These are phyloP conservation scores for Aulostomus chinensis DNA, from an alignment of 2,797 vertebrate species.

Conservation along the genomic window DNA sequence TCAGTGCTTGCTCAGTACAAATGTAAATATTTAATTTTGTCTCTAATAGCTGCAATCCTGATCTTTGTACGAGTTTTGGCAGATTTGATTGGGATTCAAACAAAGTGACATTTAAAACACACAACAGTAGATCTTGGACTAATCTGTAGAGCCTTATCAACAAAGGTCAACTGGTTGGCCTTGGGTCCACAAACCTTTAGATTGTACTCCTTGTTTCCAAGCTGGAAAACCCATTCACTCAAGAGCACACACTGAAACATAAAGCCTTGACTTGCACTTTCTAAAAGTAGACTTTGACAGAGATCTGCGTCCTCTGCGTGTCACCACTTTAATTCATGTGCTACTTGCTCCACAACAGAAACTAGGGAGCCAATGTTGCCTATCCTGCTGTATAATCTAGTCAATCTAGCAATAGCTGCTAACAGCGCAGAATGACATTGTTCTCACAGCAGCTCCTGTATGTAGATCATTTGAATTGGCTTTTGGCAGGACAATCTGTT, in stretches of 20 bases:
- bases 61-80: neutral
- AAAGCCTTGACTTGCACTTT: conserved; percentile 84
- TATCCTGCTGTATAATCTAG: conserved; percentile 38
- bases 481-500: conserved; percentile 64
- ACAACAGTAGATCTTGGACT: no score
- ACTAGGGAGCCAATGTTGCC: conserved; percentile 31
- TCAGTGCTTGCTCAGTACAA: no score
- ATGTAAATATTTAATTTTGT: no score
- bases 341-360: conserved; percentile 57
- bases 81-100: neutral
- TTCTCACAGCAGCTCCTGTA: conserved; percentile 42
- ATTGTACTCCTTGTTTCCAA: conserved; percentile 69
- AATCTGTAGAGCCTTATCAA: conserved; percentile 16
- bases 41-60: no score
- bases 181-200: conserved; percentile 45
- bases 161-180: conserved; percentile 27
- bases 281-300: conserved; percentile 82
- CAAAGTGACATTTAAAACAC: no score
- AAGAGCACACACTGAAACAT: conserved; percentile 73
- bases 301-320: conserved; percentile 67
- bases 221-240: conserved; percentile 78
- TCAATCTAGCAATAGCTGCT: conserved; percentile 21
- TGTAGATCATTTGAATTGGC: conserved; percentile 41
- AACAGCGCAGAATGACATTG: conserved; percentile 26
- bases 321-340: conserved; percentile 75